Percentiles rank a stretch among this genome's conserved stretches.
Conservation (phyloP, 2,888 invertebrate species). For the Cataglyphis rosenhaueri region DNA sequence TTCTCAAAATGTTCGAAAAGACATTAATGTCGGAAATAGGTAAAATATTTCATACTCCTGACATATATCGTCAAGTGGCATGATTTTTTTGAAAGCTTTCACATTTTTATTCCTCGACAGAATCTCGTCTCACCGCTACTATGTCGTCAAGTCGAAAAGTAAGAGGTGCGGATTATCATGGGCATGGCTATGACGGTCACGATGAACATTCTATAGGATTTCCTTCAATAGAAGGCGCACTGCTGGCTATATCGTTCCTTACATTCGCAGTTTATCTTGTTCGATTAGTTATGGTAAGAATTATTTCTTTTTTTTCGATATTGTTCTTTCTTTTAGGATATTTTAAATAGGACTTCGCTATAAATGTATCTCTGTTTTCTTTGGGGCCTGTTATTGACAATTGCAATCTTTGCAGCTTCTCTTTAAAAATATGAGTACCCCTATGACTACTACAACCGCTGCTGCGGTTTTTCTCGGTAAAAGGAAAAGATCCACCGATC, state of each 20-base stretch:
- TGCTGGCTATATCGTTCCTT: conserved; percentile 94
- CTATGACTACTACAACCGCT: conserved; percentile 51
- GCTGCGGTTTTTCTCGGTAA: conserved; percentile 79
- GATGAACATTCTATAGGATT: conserved; percentile 90
- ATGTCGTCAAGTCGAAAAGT: conserved; percentile 79
- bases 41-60: conserved; percentile 81
- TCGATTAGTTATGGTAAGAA: conserved; percentile 91
- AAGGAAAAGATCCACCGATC: conserved; percentile 78
- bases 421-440: conserved; percentile 76
- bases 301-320: background rate
- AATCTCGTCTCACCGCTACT: conserved; percentile 74
- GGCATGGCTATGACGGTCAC: conserved; percentile 80
- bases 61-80: background rate
- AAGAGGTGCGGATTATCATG: conserved; percentile 70
- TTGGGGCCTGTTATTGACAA: background rate
- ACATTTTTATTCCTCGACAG: conserved; percentile 62
- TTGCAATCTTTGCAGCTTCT: conserved; percentile 76
- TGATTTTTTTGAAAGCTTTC: background rate
- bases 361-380: background rate
- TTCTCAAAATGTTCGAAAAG: conserved; percentile 88
- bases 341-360: background rate
- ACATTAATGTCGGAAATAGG: conserved; percentile 89
- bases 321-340: background rate
- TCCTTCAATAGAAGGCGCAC: conserved; percentile 92
- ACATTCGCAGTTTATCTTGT: conserved; percentile 95